Conservation (phyloP, 2,888 invertebrate species). For the Dynastes grantii region DNA sequence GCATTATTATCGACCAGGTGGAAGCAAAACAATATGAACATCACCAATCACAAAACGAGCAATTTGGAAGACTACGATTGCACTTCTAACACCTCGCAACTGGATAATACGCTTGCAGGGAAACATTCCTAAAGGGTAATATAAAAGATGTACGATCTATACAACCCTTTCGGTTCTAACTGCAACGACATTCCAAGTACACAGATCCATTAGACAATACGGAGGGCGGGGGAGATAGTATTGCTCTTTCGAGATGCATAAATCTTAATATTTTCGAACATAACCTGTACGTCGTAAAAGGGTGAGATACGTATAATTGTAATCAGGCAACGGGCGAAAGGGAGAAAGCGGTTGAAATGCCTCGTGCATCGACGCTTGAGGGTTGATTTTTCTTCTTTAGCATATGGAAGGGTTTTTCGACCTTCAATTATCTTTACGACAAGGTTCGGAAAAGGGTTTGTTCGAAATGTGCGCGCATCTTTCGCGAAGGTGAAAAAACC, state of each 20-base stretch:
- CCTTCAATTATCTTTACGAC: constrained; percentile 27
- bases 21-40: too few relatives aligned
- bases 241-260: constrained; percentile 36
- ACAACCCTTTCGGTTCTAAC: neutral
- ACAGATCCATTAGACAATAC: neutral
- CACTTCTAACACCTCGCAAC: too few relatives aligned
- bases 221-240: neutral
- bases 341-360: neutral
- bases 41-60: too few relatives aligned
- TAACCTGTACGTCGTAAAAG: constrained; percentile 24
- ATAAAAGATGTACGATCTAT: too few relatives aligned
- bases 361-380: neutral
- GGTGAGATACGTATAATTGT: constrained; percentile 5
- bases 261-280: constrained; percentile 41
- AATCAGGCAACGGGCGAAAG: neutral
- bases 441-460: constrained; percentile 13
- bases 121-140: too few relatives aligned
- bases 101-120: too few relatives aligned
- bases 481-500: constrained; percentile 10
- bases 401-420: constrained; percentile 20
- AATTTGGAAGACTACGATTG: too few relatives aligned
- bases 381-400: constrained; percentile 26
- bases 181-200: constrained; percentile 2
- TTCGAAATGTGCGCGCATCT: neutral
- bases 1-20: too few relatives aligned